phyloP scores from a whole-genome alignment of 1,140 invertebrate species.

The Chelonus insularis region DNA sequence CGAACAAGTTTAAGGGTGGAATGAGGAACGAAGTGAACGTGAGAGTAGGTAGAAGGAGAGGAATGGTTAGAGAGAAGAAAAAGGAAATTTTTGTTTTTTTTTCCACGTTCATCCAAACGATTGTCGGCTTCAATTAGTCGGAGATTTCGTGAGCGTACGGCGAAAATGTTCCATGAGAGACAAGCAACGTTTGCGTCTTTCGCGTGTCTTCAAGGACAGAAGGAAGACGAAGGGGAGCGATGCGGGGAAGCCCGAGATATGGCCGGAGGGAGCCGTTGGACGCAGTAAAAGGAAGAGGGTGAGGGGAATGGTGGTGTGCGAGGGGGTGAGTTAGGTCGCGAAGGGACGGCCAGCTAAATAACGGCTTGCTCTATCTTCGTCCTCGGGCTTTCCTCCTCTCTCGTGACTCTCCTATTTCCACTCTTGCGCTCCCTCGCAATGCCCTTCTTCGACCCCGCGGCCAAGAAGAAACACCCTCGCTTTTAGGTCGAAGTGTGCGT shows the following conservation, averaged over 20 bases:
- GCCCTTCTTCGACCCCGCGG: constrained; percentile 14
- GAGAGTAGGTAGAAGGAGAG: not conserved
- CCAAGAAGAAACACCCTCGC: constrained; percentile 9
- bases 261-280: constrained; percentile 22
- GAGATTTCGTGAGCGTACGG: constrained; percentile 17
- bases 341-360: constrained; percentile 53
- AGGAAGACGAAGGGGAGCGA: not conserved
- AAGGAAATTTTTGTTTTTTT: too few relatives aligned
- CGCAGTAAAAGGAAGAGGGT: constrained; percentile 4
- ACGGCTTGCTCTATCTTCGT: constrained; percentile 52
- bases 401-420: constrained; percentile 38
- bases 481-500: constrained; percentile 10
- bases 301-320: not conserved
- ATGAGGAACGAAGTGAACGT: too few relatives aligned
- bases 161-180: not conserved
- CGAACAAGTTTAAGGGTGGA: too few relatives aligned
- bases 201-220: constrained; percentile 15
- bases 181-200: constrained; percentile 14
- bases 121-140: constrained; percentile 7
- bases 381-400: constrained; percentile 29
- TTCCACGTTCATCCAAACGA: not conserved
- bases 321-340: constrained; percentile 32
- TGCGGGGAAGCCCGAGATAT: not conserved
- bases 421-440: constrained; percentile 27
- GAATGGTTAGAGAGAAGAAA: too few relatives aligned